Base-by-base conservation (phyloP, 2,797 vertebrate genomes). In the Brotula barbata region DNA sequence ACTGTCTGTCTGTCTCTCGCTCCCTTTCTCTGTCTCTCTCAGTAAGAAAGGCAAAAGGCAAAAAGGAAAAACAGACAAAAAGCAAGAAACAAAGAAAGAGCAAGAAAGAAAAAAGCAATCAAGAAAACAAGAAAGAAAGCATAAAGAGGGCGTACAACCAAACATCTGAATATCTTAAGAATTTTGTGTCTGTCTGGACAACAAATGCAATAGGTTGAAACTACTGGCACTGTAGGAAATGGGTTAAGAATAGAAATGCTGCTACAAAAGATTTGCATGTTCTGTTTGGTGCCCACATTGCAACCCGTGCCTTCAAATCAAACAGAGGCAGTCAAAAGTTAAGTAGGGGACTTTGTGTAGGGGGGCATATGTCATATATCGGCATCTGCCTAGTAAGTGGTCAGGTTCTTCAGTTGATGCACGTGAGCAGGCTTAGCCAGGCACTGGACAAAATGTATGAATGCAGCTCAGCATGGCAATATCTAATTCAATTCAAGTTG, bases 191-290 rank as follows among this genome's bases (percentile, higher is more conserved):
- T n/a, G n/a, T n/a, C n/a, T n/a, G n/a, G n/a, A n/a, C 34, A 36
- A 3, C 13, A 11, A 10, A 36, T 12, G 6, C 7, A 36, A 36
- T 14, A 10, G 34, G 9, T 12, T 10, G 6, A 28, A 28, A 28
- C 25, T 28, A 28, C 25, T 4, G 8, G 25, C 13, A 11, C n/a
- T n/a, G n/a, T n/a, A n/a, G n/a, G n/a, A n/a, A n/a, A n/a, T n/a
- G n/a, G n/a, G n/a, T n/a, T n/a, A n/a, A n/a, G n/a, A n/a, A n/a
- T n/a, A n/a, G n/a, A n/a, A n/a, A n/a, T n/a, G n/a, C n/a, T n/a
- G n/a, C n/a, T n/a, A 58, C 53, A 79, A 68, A 76, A 68, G 77
- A 88, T 85, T 82, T 85, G 73, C 77, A 80, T 80, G 49, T 69
- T 68, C 43, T 71, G 84, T 58, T 68, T 70, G 54, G 59, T 82